Evolutionary conservation across 2,113 vertebrate species (phyloP), one percentile per base, ranked within the genome.

Genomic region (Esox niger): DNA sequence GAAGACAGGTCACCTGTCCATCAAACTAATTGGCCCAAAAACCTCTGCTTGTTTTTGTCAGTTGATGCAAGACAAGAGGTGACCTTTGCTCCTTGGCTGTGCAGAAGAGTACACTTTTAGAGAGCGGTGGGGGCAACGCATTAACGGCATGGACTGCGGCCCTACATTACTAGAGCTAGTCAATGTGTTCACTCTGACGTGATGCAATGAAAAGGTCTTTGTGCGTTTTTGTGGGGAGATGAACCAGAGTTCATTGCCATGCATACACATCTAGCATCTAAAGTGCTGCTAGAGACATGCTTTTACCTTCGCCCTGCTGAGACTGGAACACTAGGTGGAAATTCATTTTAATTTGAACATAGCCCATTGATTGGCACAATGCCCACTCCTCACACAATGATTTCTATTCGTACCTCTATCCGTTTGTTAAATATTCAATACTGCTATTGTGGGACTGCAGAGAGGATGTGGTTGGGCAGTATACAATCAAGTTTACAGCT

Each of bases 231-330:
- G 23, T 23, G 88, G 81, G 84, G 86, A 89, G 91, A 91, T 90
- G 85, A 89, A 88, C 90, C 89, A 82, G 66, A 77, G 67, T 88
- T 82, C 78, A 85, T 86, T 87, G 74, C 84, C 77, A 70, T 79
- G 68, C 77, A 79, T 83, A 89, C 82, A 43, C 15, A 73, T 90
- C 88, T 83, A 87, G 38, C 86, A 89, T 78, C 76, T 71, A 75
- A 80, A 82, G 69, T 74, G 84, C 78, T 71, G 71, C 73, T 66
- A 78, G 77, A 89, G 65, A 11, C 35, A 88, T 60, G 30, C 84
- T 87, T 91, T 91, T 87, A 86, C 82, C 74, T 62, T 80, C 4
- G 20, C 43, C 79, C 83, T 79, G 86, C 90, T 70, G 88, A 90
- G n/a, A 21, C n/a, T 52, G 5, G 47, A 52, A 52, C 47, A 52